A percentile compares a stretch with the other conserved stretches of the same genome.
Evolutionary conservation across 35 echinoderm and acorn worm genomes (phyloP).

Genomic region (Holothuria glaberrima): DNA sequence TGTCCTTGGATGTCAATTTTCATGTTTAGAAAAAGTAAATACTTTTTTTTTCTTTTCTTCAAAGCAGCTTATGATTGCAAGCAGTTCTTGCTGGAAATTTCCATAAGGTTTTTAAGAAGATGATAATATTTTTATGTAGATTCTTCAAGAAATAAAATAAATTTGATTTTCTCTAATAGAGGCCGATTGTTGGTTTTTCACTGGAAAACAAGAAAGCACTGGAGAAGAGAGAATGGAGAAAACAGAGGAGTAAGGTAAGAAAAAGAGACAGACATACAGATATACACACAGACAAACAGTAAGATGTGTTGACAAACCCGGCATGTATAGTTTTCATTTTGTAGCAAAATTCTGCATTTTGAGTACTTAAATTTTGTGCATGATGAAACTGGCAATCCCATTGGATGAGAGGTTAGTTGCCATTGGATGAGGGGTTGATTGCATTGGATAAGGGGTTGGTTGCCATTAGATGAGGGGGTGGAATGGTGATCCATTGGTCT

Average conservation of each 20-base stretch:
- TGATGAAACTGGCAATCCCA: background rate
- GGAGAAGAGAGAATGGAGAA: constrained; percentile 64
- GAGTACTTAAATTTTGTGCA: background rate
- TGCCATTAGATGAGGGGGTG: background rate
- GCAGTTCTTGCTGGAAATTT: no score
- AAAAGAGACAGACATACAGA: background rate
- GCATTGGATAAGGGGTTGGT: no score
- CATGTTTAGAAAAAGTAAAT: no score
- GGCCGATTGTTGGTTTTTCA: constrained; percentile 93
- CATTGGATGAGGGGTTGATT: background rate
- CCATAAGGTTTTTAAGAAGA: no score
- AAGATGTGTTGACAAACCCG: no score
- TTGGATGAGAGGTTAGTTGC: background rate
- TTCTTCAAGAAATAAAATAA: no score
- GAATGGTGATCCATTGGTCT: background rate
- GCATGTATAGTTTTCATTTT: background rate
- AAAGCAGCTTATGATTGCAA: no score
- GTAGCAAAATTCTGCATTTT: background rate
- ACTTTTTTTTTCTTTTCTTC: no score
- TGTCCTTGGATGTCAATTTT: no score
- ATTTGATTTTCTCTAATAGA: constrained; percentile 28
- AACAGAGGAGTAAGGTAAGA: constrained; percentile 61
- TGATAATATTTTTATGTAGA: no score
- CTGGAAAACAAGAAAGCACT: constrained; percentile 84
- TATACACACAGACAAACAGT: background rate